phyloP scores from a whole-genome alignment of 2,113 vertebrate genomes.

The Notarius quadriscutis region DNA sequence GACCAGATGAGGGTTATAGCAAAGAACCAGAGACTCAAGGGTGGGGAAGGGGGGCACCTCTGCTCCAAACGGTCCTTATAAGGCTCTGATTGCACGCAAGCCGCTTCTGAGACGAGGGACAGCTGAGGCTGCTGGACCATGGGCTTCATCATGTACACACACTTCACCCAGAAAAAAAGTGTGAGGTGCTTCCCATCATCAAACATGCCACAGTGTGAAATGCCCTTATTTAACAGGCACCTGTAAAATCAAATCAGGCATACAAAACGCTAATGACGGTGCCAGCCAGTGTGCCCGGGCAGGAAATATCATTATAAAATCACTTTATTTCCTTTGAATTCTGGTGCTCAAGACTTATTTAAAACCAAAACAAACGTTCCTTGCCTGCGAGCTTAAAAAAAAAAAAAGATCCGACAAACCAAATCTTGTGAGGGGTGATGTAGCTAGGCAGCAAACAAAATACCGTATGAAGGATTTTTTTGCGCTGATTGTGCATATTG shows the following conservation, averaged over 20 bases:
- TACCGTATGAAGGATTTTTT: conserved; percentile 18
- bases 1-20: conserved; percentile 67
- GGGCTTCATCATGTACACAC: neutral
- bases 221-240: conserved; percentile 57
- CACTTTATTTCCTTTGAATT: conserved; percentile 31
- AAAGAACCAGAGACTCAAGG: conserved; percentile 57
- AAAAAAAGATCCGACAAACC: neutral
- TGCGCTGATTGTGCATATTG: neutral
- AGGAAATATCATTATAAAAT: conserved; percentile 47
- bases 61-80: conserved; percentile 67
- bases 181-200: conserved; percentile 36
- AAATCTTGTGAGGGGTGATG: conserved; percentile 11
- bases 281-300: conserved; percentile 38
- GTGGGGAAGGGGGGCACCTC: conserved; percentile 56
- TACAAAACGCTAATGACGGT: conserved; percentile 50
- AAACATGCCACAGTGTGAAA: conserved; percentile 42
- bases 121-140: conserved; percentile 36
- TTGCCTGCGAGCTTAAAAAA: neutral
- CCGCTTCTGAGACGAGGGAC: conserved; percentile 33
- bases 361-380: conserved; percentile 18
- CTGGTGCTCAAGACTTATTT: conserved; percentile 23
- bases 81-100: conserved; percentile 58
- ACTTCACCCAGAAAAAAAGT: neutral
- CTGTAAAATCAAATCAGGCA: conserved; percentile 61
- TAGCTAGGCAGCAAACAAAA: conserved; percentile 45